Base-by-base conservation (phyloP, 1,140 invertebrate species). In the Nasonia vitripennis region DNA sequence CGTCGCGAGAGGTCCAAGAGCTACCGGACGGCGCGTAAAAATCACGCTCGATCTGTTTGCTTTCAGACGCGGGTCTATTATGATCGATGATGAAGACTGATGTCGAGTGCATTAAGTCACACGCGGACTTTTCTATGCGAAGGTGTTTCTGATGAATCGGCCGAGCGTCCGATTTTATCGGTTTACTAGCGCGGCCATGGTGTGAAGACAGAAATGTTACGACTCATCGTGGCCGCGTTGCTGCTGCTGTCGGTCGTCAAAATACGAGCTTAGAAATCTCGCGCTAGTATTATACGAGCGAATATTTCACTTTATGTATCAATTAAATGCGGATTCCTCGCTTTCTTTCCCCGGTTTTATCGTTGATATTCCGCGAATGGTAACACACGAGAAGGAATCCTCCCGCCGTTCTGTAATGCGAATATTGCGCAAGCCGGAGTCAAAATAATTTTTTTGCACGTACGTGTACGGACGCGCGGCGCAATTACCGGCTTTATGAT, bases 401-500 rank as follows among this genome's bases (percentile, higher is more conserved):
- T 55, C 17, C 51, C 0, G 5, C 2, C 17, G 51, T 45, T 45
- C 10, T 45, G 9, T 45, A 45, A 45, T 45, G 9, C 51, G 17
- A 55, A 55, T 20, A 55, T 78, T 78, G 34, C 45, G 20, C 9
- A 79, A 37, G 55, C 7, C 37, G 27, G 41, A 7, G 55, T 68
- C 20, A 41, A 68, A 31, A 78, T 62, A 62, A 62, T 55, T 55
- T 20, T 51, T 55, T 17, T 20, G 1, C 51, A n/a, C 17, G 20
- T 6, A n/a, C 20, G 20, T 62, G 17, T 62, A 62, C 27, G 27
- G 2, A 55, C 41, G 7, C 41, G 0, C 41, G 41, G 7, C 41
- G 41, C 41, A 45, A 51, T 51, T 51, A 51, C 48, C 48, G 10
- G 14, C 14, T 77, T 81, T 85, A 85, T 34, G 84, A 74, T 77